These are phyloP conservation scores for Hippocampus abdominalis DNA, from an alignment of 2,113 vertebrate species.

Conservation along the genomic window DNA sequence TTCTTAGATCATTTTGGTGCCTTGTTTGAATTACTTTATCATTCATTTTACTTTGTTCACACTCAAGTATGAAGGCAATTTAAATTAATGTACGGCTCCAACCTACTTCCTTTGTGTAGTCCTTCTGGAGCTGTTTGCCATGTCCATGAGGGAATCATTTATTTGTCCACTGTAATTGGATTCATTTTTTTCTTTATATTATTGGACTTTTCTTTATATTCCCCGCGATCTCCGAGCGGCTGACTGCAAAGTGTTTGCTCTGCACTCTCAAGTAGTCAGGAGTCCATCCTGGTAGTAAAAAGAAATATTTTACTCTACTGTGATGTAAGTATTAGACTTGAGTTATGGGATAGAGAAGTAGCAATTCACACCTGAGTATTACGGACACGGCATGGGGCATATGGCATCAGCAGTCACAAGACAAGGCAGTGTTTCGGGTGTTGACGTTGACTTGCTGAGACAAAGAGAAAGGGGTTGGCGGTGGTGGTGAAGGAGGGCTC, in stretches of 20 bases:
- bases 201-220: constrained; percentile 29
- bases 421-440: constrained; percentile 46
- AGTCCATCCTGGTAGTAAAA: constrained; percentile 50
- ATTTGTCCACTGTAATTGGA: constrained; percentile 13
- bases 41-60: constrained; percentile 10
- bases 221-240: constrained; percentile 37
- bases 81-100: constrained; percentile 2
- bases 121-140: not conserved
- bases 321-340: constrained; percentile 50
- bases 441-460: constrained; percentile 52
- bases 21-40: constrained; percentile 2
- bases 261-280: constrained; percentile 59
- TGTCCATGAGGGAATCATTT: constrained; percentile 12
- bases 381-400: constrained; percentile 12
- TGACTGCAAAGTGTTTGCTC: constrained; percentile 61
- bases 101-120: not conserved
- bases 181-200: constrained; percentile 28
- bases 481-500: constrained; percentile 13
- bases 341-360: constrained; percentile 10
- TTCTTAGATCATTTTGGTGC: not conserved
- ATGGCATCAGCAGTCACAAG: constrained; percentile 43
- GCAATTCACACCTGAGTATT: not conserved
- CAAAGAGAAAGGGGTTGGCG: constrained; percentile 43
- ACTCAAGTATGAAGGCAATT: constrained; percentile 3
- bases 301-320: constrained; percentile 69